A percentile compares a stretch with the other conserved stretches of the same genome.
phyloP scores from a whole-genome alignment of 2,888 invertebrate species.

The Bimastos eiseni region DNA sequence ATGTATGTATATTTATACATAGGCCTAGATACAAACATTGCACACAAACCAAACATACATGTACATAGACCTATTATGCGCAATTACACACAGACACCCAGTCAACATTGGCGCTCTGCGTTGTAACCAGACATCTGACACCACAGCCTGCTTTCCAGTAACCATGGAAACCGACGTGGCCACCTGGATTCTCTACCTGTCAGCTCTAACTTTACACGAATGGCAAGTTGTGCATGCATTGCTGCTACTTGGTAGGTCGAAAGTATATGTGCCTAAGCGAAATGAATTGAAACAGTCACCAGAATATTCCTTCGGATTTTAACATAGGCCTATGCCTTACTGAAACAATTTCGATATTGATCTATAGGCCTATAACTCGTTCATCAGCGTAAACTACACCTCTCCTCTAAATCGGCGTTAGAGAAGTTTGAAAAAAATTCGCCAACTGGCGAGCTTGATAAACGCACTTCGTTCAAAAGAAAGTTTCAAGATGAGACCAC shows the following conservation, averaged over 20 bases:
- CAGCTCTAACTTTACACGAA: conserved; percentile 3
- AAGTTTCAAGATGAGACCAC: background rate
- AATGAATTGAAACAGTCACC: background rate
- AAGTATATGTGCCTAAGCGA: too few species aligned
- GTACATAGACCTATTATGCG: background rate
- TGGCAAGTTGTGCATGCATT: background rate
- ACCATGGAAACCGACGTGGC: background rate
- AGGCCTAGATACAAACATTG: too few species aligned
- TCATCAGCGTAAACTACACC: background rate
- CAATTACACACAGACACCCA: background rate
- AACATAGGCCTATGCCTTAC: background rate
- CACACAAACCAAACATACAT: conserved; percentile 30
- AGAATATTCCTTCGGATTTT: background rate
- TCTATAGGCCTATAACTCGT: background rate
- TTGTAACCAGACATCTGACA: background rate
- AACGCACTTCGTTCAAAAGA: background rate
- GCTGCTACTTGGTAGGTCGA: conserved; percentile 6
- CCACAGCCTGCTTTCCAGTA: background rate
- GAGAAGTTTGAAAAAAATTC: background rate
- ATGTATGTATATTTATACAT: conserved; percentile 30
- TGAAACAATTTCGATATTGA: background rate
- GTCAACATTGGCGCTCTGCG: background rate
- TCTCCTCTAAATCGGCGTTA: background rate
- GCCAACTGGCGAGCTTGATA: background rate
- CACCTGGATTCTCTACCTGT: background rate